A percentile compares a stretch with the other conserved stretches of the same genome.
Evolutionary conservation across 2,888 invertebrate genomes (phyloP).

Genomic region (Bimastos eiseni): DNA sequence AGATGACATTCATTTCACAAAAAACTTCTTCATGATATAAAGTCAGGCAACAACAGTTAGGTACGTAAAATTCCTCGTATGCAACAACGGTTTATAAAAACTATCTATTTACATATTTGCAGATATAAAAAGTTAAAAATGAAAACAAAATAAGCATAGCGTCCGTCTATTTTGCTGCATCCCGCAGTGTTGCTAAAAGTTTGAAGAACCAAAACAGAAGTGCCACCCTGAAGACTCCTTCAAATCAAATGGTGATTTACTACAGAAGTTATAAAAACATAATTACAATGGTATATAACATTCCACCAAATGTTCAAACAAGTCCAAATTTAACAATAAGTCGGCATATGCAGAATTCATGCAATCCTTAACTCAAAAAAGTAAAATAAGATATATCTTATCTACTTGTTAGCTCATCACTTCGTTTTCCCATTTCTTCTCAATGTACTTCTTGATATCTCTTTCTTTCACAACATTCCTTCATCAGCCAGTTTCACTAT

Average conservation of each 20-base stretch:
- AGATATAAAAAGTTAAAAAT: neutral
- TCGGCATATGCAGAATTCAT: neutral
- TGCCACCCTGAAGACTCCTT: neutral
- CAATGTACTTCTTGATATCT: neutral
- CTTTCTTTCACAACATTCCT: neutral
- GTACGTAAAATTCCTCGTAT: neutral
- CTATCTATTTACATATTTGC: slow-evolving; percentile 6
- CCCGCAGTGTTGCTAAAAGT: neutral
- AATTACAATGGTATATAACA: neutral
- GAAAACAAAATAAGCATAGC: neutral
- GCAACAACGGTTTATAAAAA: neutral
- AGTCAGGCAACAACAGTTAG: neutral
- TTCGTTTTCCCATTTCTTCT: neutral
- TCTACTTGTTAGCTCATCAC: neutral
- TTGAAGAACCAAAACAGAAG: neutral
- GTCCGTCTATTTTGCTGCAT: neutral
- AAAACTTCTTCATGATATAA: neutral
- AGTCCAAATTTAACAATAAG: neutral
- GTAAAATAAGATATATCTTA: neutral
- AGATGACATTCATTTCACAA: neutral
- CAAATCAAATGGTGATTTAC: neutral
- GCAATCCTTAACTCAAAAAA: neutral
- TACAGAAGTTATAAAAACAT: neutral
- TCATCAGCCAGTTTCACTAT: neutral
- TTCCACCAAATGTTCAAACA: neutral